phyloP scores from a whole-genome alignment of 2,797 vertebrate species.

The Holocentrus rufus region DNA sequence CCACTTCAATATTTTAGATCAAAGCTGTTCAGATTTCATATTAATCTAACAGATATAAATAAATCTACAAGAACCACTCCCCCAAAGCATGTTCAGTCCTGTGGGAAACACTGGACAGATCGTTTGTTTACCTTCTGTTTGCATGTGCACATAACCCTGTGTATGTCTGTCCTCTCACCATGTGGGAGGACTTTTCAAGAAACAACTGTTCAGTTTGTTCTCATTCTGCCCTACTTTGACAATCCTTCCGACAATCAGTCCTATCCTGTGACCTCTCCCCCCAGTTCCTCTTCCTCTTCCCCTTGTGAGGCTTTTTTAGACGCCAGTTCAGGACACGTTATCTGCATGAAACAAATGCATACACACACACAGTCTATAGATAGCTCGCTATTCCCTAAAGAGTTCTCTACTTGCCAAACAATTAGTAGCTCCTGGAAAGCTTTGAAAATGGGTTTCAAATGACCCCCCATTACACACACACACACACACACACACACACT shows the following conservation, averaged over 20 bases:
- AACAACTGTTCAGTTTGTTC: background rate
- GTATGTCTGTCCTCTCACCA: too few species aligned
- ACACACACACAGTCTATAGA: constrained; percentile 23
- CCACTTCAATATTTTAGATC: too few species aligned
- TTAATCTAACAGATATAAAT: background rate
- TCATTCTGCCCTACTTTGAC: constrained; percentile 26
- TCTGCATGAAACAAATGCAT: constrained; percentile 1
- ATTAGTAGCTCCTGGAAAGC: constrained; percentile 69
- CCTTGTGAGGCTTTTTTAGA: background rate
- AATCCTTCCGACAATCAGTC: constrained; percentile 5
- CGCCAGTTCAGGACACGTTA: background rate
- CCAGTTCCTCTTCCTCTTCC: background rate
- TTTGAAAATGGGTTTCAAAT: constrained; percentile 62
- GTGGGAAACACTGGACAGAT: too few species aligned
- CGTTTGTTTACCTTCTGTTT: too few species aligned
- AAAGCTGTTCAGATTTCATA: too few species aligned
- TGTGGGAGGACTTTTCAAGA: background rate
- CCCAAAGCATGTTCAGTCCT: too few species aligned
- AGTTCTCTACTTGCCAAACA: constrained; percentile 72
- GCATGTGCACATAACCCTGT: too few species aligned
- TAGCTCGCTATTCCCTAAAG: constrained; percentile 66
- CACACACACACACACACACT: background rate
- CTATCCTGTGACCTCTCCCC: background rate
- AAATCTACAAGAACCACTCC: too few species aligned
- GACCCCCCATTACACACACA: constrained; percentile 16